phyloP scores from a whole-genome alignment of 1,140 invertebrate genomes.

The Anoplophora glabripennis region DNA sequence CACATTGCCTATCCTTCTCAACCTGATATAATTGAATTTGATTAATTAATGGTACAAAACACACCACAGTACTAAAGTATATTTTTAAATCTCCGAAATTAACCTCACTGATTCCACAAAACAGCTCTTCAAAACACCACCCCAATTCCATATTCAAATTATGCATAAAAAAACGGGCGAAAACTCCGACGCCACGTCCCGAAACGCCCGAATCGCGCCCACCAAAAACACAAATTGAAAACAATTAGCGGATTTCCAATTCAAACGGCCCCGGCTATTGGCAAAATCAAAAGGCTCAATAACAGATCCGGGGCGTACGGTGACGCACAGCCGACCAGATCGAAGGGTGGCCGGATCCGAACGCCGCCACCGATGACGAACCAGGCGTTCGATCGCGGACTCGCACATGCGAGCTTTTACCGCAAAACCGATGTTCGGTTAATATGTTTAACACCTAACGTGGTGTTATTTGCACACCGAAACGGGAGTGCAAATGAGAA shows the following conservation, averaged over 20 bases:
- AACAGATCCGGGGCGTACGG: slow-evolving; percentile 35
- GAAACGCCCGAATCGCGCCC: too few relatives aligned
- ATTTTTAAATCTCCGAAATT: too few relatives aligned
- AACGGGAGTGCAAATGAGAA: slow-evolving; percentile 30
- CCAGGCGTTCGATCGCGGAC: slow-evolving; percentile 12
- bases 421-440: slow-evolving; percentile 46
- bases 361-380: background rate
- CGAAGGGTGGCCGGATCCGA: background rate
- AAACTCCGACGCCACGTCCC: too few relatives aligned
- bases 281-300: slow-evolving; percentile 43
- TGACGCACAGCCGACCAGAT: slow-evolving; percentile 30
- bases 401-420: slow-evolving; percentile 36
- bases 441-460: slow-evolving; percentile 48
- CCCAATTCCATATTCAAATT: too few relatives aligned
- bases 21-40: too few relatives aligned
- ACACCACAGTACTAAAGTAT: too few relatives aligned
- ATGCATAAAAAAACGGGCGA: too few relatives aligned
- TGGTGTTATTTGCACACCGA: slow-evolving; percentile 33
- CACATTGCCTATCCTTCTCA: too few relatives aligned
- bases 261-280: slow-evolving; percentile 25
- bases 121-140: too few relatives aligned
- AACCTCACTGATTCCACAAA: too few relatives aligned
- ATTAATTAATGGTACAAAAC: too few relatives aligned
- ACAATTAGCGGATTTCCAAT: slow-evolving; percentile 22
- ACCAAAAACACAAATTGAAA: slow-evolving; percentile 6